Conservation (phyloP, 30 jellyfish, hydroid and myxozoan species). For the Turritopsis dohrnii region DNA sequence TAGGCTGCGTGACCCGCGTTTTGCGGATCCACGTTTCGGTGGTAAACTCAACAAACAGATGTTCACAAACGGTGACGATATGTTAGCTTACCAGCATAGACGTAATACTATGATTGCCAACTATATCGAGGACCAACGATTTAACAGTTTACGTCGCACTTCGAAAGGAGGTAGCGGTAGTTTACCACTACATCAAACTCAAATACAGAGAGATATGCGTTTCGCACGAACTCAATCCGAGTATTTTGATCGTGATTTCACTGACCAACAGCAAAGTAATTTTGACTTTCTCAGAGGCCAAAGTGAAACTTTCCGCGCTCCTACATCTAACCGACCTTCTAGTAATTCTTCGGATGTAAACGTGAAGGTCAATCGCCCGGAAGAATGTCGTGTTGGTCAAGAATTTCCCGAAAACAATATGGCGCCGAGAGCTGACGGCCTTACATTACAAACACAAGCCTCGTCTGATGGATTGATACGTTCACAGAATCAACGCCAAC, state of each 20-base stretch:
- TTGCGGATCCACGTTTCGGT: not conserved
- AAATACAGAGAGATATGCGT: not conserved
- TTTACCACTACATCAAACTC: not conserved
- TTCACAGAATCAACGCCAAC: constrained; percentile 23
- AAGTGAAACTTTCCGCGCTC: not conserved
- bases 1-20: not conserved
- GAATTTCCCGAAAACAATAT: not conserved
- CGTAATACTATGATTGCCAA: not conserved
- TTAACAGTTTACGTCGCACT: not conserved
- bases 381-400: not conserved
- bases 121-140: constrained; percentile 7
- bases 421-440: not conserved
- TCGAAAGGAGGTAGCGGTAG: not conserved
- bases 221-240: not conserved
- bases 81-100: constrained; percentile 9
- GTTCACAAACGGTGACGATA: not conserved
- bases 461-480: constrained; percentile 33
- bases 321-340: not conserved
- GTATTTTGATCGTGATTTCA: not conserved
- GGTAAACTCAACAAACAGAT: constrained; percentile 5
- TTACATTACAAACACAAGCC: constrained; percentile 10
- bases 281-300: not conserved
- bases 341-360: not conserved
- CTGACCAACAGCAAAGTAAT: constrained; percentile 4
- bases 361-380: not conserved